A percentile compares a stretch with the other conserved stretches of the same genome.
These are phyloP conservation scores for Polietes domitor DNA, from an alignment of 2,888 invertebrate species.

Conservation along the genomic window DNA sequence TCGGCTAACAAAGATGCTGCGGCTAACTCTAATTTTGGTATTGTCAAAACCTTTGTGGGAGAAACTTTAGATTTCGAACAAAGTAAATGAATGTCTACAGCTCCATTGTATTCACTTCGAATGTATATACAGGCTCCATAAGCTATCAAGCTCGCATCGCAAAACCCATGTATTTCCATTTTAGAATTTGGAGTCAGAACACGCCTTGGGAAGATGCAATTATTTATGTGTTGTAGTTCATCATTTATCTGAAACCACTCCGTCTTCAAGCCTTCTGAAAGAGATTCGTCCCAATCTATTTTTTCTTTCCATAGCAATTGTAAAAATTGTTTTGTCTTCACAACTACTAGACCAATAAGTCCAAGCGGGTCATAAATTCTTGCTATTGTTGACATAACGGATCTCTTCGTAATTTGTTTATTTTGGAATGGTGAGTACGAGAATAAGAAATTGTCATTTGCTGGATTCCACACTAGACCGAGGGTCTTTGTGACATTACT, in stretches of 20 bases:
- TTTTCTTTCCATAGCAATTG: not conserved
- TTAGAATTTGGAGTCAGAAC: not conserved
- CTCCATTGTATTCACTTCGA: not conserved
- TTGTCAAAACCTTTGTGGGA: slow-evolving; percentile 47
- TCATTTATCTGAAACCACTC: not conserved
- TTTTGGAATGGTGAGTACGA: no score
- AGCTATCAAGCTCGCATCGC: slow-evolving; percentile 48
- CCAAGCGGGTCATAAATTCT: no score
- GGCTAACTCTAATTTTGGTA: slow-evolving; percentile 62
- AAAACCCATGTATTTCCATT: slow-evolving; percentile 54
- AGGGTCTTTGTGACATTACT: slow-evolving; percentile 44
- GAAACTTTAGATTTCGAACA: slow-evolving; percentile 48
- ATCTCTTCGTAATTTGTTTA: no score
- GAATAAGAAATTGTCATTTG: slow-evolving; percentile 31
- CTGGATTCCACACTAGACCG: slow-evolving; percentile 39
- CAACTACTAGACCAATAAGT: no score
- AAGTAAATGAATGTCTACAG: not conserved
- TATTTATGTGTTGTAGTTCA: no score
- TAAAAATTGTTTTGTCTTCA: no score
- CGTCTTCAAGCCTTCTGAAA: not conserved
- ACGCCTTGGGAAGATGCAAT: no score
- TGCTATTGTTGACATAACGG: no score
- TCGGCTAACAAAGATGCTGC: slow-evolving; percentile 48
- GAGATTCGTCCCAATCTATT: not conserved
- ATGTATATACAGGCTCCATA: slow-evolving; percentile 40